Evolutionary conservation across 2,113 vertebrate genomes (phyloP), one percentile per base, ranked within the genome.

Genomic region (Apodemus sylvaticus): DNA sequence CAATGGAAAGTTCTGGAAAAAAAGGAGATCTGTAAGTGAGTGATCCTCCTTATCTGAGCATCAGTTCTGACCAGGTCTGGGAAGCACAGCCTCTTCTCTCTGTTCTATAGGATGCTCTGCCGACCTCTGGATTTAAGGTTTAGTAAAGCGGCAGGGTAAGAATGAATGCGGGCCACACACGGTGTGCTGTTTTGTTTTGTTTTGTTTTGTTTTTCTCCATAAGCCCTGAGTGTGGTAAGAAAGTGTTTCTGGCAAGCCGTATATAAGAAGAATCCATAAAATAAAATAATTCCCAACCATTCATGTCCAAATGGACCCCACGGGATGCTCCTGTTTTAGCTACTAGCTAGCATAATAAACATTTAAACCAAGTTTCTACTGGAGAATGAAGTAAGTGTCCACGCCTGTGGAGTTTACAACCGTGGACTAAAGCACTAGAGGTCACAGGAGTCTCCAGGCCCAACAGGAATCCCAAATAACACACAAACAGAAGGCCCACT

Each of bases 1-100:
- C 88, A 89, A 93, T 96, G 97, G 97, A 96, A 97, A 95, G 78
- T 96, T 53, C 48, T 60, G 85, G 96, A 89, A 94, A 20, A n/a
- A 17, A n/a, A 20, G 22, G 34, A 85, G 89, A 82, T 86, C 79
- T 96, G 90, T 87, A 71, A 64, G 82, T 76, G 39, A 96, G 86
- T 74, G 90, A 97, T 81, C 86, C 53, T 45, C 85, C 62, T 60
- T 83, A 24, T 78, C 96, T 93, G n/a, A 82, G 81, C 81, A 94
- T 68, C 48, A 22, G 12, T 60, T 22, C 78, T 88, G 74, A 29
- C 74, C 53, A 48, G n/a, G 64, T 55, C 71, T 83, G 42, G 87
- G 62, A 53, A 95, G 60, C n/a, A 51, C 10, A 53, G 51, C 29
- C 82, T 94, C 3, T 39, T 81, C 24, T 17, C 60, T 13, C 64